Conservation (phyloP, 2,888 invertebrate genomes). For the Papilio protenor region DNA sequence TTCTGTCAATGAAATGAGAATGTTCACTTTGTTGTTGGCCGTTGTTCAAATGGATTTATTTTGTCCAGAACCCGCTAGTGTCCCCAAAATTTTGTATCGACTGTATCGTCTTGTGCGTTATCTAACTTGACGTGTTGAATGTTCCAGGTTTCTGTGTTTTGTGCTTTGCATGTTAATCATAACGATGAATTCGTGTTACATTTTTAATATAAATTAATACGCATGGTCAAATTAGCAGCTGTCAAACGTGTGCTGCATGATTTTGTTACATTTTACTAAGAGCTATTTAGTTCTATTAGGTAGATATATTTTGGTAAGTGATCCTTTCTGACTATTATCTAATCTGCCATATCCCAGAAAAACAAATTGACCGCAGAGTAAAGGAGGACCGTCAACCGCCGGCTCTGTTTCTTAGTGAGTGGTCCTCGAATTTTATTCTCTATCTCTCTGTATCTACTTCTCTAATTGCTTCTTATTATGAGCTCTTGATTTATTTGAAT, state of each 20-base stretch:
- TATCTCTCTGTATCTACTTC: constrained; percentile 18
- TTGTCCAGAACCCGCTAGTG: constrained; percentile 11
- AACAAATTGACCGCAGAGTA: constrained; percentile 44
- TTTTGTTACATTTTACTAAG: constrained; percentile 13
- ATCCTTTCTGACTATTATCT: constrained; percentile 42
- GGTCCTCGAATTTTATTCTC: constrained; percentile 31
- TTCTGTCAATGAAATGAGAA: constrained; percentile 31
- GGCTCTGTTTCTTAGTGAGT: constrained; percentile 44
- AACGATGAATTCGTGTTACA: constrained; percentile 10
- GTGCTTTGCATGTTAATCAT: constrained; percentile 40
- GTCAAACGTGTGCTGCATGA: constrained; percentile 33
- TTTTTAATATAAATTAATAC: neutral
- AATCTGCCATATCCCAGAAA: constrained; percentile 44
- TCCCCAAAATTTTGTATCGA: constrained; percentile 9
- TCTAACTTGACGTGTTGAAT: constrained; percentile 33
- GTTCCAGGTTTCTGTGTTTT: constrained; percentile 40
- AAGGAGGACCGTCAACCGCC: constrained; percentile 43
- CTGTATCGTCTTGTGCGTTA: constrained; percentile 19
- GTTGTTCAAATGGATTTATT: constrained; percentile 39
- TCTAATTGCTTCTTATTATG: constrained; percentile 36
- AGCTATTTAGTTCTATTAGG: constrained; percentile 26
- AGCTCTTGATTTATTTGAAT: constrained; percentile 24
- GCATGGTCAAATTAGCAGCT: constrained; percentile 34
- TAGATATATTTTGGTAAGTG: constrained; percentile 39
- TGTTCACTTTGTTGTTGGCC: constrained; percentile 28